Evolutionary conservation across 2,797 vertebrate species (phyloP), one percentile per base, ranked within the genome.

Genomic region (Sorex maritimensis): DNA sequence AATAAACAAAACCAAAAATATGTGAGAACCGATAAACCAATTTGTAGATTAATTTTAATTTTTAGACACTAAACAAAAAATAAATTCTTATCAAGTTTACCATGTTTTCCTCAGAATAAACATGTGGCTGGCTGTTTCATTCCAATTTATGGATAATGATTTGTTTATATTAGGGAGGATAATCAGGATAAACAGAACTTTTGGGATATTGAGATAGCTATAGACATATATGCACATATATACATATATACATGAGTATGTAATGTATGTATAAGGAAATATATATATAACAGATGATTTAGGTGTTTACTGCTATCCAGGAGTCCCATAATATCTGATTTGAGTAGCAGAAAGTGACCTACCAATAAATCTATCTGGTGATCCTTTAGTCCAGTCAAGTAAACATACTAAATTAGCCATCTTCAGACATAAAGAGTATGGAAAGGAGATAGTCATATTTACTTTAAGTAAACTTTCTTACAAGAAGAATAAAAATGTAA

Each of bases 1-100:
- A 78, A 13, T n/a, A 58, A 81, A n/a, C 10, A n/a, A 41, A 79
- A 82, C n/a, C 34, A 61, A 91, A 93, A 77, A 63, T 72, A 21
- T 65, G 81, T 58, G 24, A 65, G 65, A 89, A n/a, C 28, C 34
- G 79, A 44, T 10, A 55, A 55, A 55, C 52, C 30, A 63, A 73
- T 17, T 19, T 9, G 8, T 55, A 71, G 10, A 6, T 44, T 65
- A 77, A 49, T 89, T 82, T 63, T 65, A 63, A 79, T 79, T 82
- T 88, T 79, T 44, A 86, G 30, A 91, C 17, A 83, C 7, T 5
- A 75, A 68, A 73, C 11, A 80, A 81, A 80, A 81, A 74, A 75
- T 52, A 15, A 44, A 41, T 87, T 72, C 19, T 81, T 88, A 28
- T 73, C 44, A 49, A 55, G 3, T 23, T 49, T 4, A 24, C 5